Conservation (phyloP, 2,113 vertebrate genomes). For the Tonatia bakeri region DNA sequence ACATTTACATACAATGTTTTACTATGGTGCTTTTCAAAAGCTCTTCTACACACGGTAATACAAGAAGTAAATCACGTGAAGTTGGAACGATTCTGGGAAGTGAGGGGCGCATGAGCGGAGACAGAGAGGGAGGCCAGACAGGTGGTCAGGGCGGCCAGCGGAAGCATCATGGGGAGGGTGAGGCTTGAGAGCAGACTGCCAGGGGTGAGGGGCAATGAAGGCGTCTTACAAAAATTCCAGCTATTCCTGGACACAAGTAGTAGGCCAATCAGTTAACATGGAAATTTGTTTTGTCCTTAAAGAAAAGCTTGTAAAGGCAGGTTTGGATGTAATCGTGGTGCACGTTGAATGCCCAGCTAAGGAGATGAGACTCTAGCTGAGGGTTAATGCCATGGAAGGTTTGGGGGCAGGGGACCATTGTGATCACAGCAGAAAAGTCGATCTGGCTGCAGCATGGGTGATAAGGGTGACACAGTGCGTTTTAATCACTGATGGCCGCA, state of each 20-base stretch:
- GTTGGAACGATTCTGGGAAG: background rate
- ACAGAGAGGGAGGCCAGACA: rapidly evolving
- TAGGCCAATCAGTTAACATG: background rate
- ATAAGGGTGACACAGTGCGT: background rate
- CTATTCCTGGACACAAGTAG: background rate
- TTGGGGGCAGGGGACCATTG: background rate
- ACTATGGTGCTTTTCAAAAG: background rate
- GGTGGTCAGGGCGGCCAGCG: background rate
- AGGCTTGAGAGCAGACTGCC: background rate
- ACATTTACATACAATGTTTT: background rate
- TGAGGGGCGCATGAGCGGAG: background rate
- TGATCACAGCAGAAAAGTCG: background rate
- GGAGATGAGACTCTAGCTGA: background rate
- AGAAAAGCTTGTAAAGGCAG: background rate
- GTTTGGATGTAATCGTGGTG: background rate
- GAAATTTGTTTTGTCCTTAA: background rate
- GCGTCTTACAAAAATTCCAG: background rate
- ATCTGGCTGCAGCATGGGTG: background rate
- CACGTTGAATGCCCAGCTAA: background rate
- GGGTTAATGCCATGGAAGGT: background rate
- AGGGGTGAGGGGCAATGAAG: background rate
- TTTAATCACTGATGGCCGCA: background rate
- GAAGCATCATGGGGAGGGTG: background rate
- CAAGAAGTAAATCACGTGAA: background rate
- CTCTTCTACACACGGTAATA: background rate